Evolutionary conservation across 1,140 invertebrate species (phyloP), one percentile per base, ranked within the genome.

Genomic region (Lithobius niger): DNA sequence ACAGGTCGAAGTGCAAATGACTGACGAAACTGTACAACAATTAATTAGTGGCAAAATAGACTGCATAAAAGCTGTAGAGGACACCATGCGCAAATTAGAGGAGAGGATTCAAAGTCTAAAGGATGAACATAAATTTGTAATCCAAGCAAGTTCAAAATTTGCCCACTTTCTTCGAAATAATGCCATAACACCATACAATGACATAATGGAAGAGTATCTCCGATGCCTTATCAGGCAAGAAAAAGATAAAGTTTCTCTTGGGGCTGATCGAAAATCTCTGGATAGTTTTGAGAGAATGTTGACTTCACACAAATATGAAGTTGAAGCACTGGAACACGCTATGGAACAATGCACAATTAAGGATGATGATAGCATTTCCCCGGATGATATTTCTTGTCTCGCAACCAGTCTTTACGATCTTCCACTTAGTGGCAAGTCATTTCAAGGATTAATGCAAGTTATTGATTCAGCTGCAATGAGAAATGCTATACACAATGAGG

Each of bases 161-260:
- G 60, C 6, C 1, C 1, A 2, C 26, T 61, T 58, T 57, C 28
- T 61, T 16, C 54, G 54, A 27, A 1, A 27, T 1, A 61, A 61
- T 57, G 59, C 59, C 10, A 61, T 61, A 18, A 52, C 51, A 2
- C 51, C 59, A 18, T 61, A 61, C 26, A 61, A 61, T 31, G 60
- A 61, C 49, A 31, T 42, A 2, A 15, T 61, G 51, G 24, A 1
- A 0, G 27, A 51, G 2, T 61, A 61, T 26, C 24, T 60, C 31
- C 31, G 60, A 15, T 27, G 51, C 24, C 25, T 61, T 1, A 61
- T 61, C 53, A 2, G 4, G 10, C 31, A 51, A 47, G 58, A 59
- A 22, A 47, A 44, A 18, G 42, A 57, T 3, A 57, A 52, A n/a
- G 47, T 51, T 27, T 16, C 6, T 21, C 22, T 13, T 13, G 27